These are phyloP conservation scores for Syndactyla subalaris DNA, from an alignment of 2,797 vertebrate species.

Conservation along the genomic window DNA sequence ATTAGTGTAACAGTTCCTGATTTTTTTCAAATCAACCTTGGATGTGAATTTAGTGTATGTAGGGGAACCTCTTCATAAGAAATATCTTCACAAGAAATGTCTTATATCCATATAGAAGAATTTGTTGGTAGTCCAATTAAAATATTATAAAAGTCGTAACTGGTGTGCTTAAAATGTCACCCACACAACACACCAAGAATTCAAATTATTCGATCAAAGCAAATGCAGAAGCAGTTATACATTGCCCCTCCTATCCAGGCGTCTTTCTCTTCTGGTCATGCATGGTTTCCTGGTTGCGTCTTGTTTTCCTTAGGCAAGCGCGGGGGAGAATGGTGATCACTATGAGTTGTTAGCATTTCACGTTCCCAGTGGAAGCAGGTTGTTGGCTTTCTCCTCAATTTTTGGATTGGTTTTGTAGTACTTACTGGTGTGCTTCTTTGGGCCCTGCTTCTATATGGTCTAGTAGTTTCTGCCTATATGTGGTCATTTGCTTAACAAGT, in stretches of 20 bases:
- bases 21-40: not conserved
- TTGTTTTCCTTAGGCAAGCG: not conserved
- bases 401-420: not conserved
- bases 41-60: not conserved
- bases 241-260: not conserved
- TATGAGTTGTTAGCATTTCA: not conserved
- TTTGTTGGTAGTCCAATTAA: not conserved
- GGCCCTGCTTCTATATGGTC: not conserved
- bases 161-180: not conserved
- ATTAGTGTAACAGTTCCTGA: not conserved
- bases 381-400: not conserved
- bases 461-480: not conserved
- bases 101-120: not conserved
- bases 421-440: not conserved
- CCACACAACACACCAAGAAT: not conserved
- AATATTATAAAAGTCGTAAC: not conserved
- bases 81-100: not conserved
- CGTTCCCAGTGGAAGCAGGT: not conserved
- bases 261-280: not conserved
- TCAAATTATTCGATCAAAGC: not conserved
- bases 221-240: not conserved
- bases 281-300: not conserved
- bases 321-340: accelerated
- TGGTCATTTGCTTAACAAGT: not conserved
- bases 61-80: not conserved